These are phyloP conservation scores for Meda fulgida DNA, from an alignment of 2,797 vertebrate species.

Conservation along the genomic window DNA sequence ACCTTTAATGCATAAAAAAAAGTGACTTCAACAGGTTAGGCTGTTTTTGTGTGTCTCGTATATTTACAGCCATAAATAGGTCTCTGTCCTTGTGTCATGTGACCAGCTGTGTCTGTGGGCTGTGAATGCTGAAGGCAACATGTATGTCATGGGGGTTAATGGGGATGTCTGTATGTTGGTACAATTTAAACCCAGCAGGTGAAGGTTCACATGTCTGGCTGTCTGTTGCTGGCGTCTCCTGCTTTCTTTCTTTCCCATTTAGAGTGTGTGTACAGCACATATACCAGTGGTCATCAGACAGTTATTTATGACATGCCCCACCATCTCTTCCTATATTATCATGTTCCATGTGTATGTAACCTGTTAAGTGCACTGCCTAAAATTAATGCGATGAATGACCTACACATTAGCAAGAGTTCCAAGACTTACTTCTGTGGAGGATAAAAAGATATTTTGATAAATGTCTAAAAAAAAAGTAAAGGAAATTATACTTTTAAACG, in stretches of 20 bases:
- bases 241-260: not conserved
- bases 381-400: not conserved
- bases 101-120: conserved; percentile 3
- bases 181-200: conserved; percentile 41
- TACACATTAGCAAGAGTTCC: not conserved
- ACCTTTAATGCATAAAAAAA: not conserved
- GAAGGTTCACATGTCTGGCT: conserved; percentile 29
- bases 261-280: not conserved
- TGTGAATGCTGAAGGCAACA: conserved; percentile 37
- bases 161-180: conserved; percentile 12
- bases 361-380: not conserved
- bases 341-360: not conserved
- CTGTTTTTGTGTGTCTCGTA: conserved; percentile 36
- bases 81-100: conserved; percentile 8
- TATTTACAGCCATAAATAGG: conserved; percentile 18
- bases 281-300: not conserved
- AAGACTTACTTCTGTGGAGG: not conserved
- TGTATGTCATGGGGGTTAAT: not conserved
- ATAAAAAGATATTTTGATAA: no score
- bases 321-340: not conserved
- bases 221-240: conserved; percentile 7
- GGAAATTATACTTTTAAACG: not conserved
- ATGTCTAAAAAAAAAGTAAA: not conserved
- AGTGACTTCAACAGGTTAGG: conserved; percentile 23
- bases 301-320: not conserved